Conservation (phyloP, 2,888 invertebrate genomes). For the Poecilobothrus nobilitatus region DNA sequence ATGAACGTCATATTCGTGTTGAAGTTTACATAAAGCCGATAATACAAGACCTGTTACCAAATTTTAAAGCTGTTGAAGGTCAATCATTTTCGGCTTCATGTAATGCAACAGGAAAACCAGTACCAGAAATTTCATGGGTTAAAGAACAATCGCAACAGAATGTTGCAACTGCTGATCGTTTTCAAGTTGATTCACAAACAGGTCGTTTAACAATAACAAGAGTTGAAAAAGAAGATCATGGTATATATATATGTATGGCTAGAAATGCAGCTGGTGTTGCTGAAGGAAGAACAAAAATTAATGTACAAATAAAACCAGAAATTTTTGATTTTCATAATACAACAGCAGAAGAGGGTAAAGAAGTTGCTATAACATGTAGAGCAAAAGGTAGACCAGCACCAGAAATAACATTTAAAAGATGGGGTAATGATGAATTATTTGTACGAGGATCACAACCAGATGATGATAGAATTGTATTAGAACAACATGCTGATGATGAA, state of each 20-base stretch:
- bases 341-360: slow-evolving; percentile 55
- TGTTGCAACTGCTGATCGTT: slow-evolving; percentile 56
- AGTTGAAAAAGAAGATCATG: slow-evolving; percentile 69
- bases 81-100: slow-evolving; percentile 68
- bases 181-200: slow-evolving; percentile 56
- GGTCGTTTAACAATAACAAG: slow-evolving; percentile 66
- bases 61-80: slow-evolving; percentile 68
- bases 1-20: slow-evolving; percentile 68
- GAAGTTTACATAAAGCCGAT: slow-evolving; percentile 70
- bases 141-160: slow-evolving; percentile 64
- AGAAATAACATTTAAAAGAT: slow-evolving; percentile 67
- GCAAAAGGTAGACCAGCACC: slow-evolving; percentile 76
- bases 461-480: slow-evolving; percentile 60
- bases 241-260: slow-evolving; percentile 72
- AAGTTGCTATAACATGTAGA: slow-evolving; percentile 63
- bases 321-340: slow-evolving; percentile 69
- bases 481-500: slow-evolving; percentile 48
- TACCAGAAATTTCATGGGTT: slow-evolving; percentile 76
- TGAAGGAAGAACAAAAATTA: slow-evolving; percentile 58
- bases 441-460: slow-evolving; percentile 53
- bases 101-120: slow-evolving; percentile 74
- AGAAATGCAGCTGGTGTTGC: slow-evolving; percentile 68
- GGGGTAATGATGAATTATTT: slow-evolving; percentile 57
- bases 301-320: slow-evolving; percentile 68
- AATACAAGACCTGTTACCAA: slow-evolving; percentile 54